These are phyloP conservation scores for Chymomyza costata DNA, from an alignment of 1,140 invertebrate species.

Conservation along the genomic window DNA sequence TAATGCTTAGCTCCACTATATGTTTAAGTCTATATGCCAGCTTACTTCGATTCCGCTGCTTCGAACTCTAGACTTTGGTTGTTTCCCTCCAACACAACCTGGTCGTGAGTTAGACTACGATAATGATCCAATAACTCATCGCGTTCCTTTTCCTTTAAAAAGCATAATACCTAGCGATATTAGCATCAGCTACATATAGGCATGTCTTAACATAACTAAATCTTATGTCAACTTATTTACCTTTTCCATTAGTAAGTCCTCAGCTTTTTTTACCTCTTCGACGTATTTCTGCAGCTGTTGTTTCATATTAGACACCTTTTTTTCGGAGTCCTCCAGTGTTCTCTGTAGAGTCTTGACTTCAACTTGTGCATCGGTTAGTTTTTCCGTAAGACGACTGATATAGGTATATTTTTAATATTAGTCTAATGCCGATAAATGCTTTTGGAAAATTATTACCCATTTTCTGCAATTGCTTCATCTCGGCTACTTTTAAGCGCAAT, in stretches of 20 bases:
- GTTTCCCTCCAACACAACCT: conserved; percentile 79
- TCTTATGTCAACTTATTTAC: conserved; percentile 39
- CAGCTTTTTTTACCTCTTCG: conserved; percentile 79
- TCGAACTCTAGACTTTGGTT: conserved; percentile 82
- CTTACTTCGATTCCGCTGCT: conserved; percentile 77
- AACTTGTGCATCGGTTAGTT: conserved; percentile 61
- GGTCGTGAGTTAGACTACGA: conserved; percentile 79
- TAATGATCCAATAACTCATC: conserved; percentile 82
- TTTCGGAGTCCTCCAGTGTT: conserved; percentile 77
- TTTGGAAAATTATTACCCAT: conserved; percentile 53
- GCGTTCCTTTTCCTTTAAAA: conserved; percentile 79
- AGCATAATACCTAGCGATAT: conserved; percentile 41
- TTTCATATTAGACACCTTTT: conserved; percentile 80
- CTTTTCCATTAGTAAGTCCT: conserved; percentile 80
- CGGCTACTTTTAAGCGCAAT: conserved; percentile 59
- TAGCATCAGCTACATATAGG: conserved; percentile 8
- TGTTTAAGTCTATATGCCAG: conserved; percentile 1
- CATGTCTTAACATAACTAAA: conserved; percentile 31
- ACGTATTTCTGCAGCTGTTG: conserved; percentile 81
- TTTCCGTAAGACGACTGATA: conserved; percentile 51
- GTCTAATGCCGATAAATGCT: conserved; percentile 7
- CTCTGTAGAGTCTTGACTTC: conserved; percentile 76
- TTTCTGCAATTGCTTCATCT: conserved; percentile 70
- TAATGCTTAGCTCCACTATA: neutral
- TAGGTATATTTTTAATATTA: too few species aligned